Evolutionary conservation across 2,113 vertebrate genomes (phyloP).

Genomic region (Perca flavescens): DNA sequence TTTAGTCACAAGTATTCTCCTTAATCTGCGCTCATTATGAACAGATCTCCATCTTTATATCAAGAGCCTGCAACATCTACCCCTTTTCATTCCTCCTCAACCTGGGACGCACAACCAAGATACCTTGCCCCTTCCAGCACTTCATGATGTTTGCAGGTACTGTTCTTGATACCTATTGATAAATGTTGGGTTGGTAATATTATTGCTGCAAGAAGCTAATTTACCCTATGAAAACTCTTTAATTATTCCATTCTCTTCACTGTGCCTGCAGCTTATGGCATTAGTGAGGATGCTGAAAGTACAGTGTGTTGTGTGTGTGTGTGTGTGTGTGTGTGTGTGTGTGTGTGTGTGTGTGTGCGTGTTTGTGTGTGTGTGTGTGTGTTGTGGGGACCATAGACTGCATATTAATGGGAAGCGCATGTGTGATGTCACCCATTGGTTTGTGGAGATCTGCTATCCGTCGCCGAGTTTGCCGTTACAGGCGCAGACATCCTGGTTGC

Average conservation of each 20-base stretch:
- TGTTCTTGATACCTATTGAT: constrained; percentile 6
- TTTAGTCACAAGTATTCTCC: constrained; percentile 64
- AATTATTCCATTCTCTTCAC: constrained; percentile 39
- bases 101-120: constrained; percentile 86
- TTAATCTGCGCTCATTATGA: constrained; percentile 67
- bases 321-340: background rate
- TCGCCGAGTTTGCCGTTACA: too few relatives aligned
- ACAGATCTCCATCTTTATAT: constrained; percentile 88
- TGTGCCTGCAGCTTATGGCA: constrained; percentile 39
- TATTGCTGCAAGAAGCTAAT: constrained; percentile 15
- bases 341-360: constrained; percentile 21
- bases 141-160: constrained; percentile 94
- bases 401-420: too few relatives aligned
- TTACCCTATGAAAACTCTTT: constrained; percentile 32
- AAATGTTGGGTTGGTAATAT: constrained; percentile 75
- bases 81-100: constrained; percentile 90
- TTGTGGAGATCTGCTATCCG: too few relatives aligned
- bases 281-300: constrained; percentile 41
- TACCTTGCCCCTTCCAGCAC: constrained; percentile 86
- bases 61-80: constrained; percentile 90
- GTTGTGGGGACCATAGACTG: background rate
- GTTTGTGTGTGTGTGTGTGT: background rate
- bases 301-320: constrained; percentile 1
- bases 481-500: too few relatives aligned
- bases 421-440: too few relatives aligned